phyloP scores from a whole-genome alignment of 2,888 invertebrate genomes.

The Ormyrus rosae region DNA sequence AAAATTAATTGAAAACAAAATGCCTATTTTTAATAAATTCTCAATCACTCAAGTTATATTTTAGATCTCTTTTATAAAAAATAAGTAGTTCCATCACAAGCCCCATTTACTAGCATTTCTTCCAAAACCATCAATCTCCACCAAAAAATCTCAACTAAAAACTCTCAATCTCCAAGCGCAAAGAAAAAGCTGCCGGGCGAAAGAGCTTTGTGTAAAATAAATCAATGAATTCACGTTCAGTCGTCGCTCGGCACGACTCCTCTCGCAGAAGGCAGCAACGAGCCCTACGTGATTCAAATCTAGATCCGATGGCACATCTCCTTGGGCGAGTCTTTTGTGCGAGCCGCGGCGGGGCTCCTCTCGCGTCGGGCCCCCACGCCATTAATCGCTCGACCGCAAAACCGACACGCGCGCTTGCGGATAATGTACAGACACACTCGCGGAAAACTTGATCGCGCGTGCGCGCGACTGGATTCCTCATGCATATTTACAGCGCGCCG shows the following conservation, averaged over 20 bases:
- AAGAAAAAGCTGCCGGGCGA: not conserved
- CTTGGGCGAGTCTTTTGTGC: not conserved
- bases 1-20: no score
- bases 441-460: conserved; percentile 40
- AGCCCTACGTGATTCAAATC: conserved; percentile 73
- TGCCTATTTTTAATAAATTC: no score
- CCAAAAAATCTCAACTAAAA: no score
- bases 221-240: not conserved
- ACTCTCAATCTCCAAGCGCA: not conserved
- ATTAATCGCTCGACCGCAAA: no score
- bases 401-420: conserved; percentile 27
- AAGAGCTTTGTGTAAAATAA: not conserved
- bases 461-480: conserved; percentile 54
- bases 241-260: no score
- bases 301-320: conserved; percentile 68
- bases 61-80: no score
- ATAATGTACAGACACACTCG: not conserved
- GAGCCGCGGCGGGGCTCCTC: no score
- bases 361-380: no score
- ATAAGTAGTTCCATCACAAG: no score
- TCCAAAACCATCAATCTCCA: no score
- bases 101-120: no score
- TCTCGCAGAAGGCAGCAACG: not conserved
- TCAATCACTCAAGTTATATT: no score
- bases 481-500: not conserved